A percentile compares a stretch with the other conserved stretches of the same genome.
phyloP scores from a whole-genome alignment of 2,888 invertebrate species.

The Patella pellucida region DNA sequence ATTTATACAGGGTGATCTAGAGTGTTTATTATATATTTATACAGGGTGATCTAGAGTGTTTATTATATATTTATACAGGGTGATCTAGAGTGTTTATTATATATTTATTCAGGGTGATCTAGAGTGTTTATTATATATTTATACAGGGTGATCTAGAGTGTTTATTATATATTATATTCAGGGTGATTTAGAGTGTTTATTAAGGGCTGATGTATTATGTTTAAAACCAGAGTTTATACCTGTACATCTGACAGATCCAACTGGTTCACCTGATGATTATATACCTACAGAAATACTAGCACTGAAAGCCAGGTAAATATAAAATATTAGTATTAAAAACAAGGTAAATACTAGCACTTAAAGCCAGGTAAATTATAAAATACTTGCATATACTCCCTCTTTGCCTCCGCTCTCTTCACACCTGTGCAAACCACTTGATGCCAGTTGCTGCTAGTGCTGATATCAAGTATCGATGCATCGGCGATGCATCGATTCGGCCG shows the following conservation, averaged over 20 bases:
- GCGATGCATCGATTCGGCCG: too few relatives aligned
- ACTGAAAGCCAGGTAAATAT: constrained; percentile 51
- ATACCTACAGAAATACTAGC: constrained; percentile 52
- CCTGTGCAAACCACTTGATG: too few relatives aligned
- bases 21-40: too few relatives aligned
- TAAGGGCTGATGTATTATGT: constrained; percentile 76
- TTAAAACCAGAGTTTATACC: constrained; percentile 78
- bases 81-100: not conserved
- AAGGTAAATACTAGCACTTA: too few relatives aligned
- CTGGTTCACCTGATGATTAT: constrained; percentile 46
- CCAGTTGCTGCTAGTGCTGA: too few relatives aligned
- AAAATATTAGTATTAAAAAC: too few relatives aligned
- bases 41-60: too few relatives aligned
- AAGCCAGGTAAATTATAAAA: not conserved
- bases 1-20: constrained; percentile 29
- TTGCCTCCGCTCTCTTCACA: too few relatives aligned
- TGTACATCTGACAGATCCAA: constrained; percentile 73
- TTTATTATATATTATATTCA: constrained; percentile 30
- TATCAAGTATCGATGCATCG: too few relatives aligned
- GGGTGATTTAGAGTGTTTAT: constrained; percentile 76
- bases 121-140: constrained; percentile 44
- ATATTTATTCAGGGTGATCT: constrained; percentile 31
- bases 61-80: too few relatives aligned
- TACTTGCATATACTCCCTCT: too few relatives aligned
- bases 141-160: constrained; percentile 62